Base-by-base conservation (phyloP, 2,113 vertebrate species). In the Dascyllus trimaculatus region DNA sequence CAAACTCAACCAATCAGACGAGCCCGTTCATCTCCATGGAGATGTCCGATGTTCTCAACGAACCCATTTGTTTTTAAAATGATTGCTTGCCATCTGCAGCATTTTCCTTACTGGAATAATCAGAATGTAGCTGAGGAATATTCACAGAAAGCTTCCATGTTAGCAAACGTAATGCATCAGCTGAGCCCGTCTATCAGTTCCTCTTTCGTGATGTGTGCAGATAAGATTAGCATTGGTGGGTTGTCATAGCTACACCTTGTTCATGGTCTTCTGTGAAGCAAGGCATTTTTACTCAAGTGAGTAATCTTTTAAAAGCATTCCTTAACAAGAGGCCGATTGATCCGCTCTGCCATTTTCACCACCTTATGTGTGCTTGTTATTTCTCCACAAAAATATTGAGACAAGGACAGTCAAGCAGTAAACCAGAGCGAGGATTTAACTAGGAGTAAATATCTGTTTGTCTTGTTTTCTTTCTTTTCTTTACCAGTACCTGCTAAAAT, bases 281-380 rank as follows among this genome's bases (percentile, higher is more conserved):
- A 64, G 53, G 52, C 43, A 26, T 29, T 26, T 64, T 66, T 43
- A 19, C 40, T 54, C 54, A 18, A 11, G 56, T 71, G 25, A 64
- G 25, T 83, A 72, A 66, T 72, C 40, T 45, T 62, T 57, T 58
- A 68, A 75, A 84, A 73, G 67, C 81, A 56, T 82, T 85, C 43
- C 53, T 69, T 67, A 53, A 71, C 63, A 48, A 11, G 45, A 58
- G 58, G 17, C 2, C 1, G 40, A 43, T 43, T 43, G 13, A 14
- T 13, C 40, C 4, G 14, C 17, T 22, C 2, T 13, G 15, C 32
- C 25, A 19, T 70, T 53, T 59, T 43, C 52, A 15, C 8, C 22
- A 5, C 35, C 13, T 45, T 5, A 68, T 56, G 21, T 48, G 10
- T 53, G 19, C 19, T 52, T 46, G 43, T 57, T 17, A 2, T 40